Conservation (phyloP, 2,888 invertebrate species). For the Orthosia incerta region DNA sequence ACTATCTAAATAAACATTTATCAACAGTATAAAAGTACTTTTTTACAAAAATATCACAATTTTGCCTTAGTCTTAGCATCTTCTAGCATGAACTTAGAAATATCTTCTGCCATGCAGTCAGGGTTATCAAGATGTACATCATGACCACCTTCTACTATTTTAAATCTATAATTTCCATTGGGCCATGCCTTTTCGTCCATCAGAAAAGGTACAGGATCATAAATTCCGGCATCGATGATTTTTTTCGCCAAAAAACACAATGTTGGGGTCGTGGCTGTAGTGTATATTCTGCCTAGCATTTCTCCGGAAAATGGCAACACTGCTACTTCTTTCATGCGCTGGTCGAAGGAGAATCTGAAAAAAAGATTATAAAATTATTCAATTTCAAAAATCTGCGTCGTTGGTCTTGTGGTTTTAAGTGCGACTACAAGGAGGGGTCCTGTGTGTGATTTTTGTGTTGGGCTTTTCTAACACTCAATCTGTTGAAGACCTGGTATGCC, state of each 20-base stretch:
- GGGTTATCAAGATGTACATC: constrained; percentile 91
- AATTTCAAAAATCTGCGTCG: too few relatives aligned
- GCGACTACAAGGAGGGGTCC: too few relatives aligned
- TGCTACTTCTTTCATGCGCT: constrained; percentile 79
- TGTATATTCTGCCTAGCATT: constrained; percentile 72
- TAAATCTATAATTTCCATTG: constrained; percentile 74
- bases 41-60: constrained; percentile 37
- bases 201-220: constrained; percentile 72
- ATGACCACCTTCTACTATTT: constrained; percentile 89
- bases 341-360: constrained; percentile 80
- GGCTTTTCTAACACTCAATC: too few relatives aligned
- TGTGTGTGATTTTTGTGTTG: too few relatives aligned
- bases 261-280: constrained; percentile 72
- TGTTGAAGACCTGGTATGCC: too few relatives aligned
- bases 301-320: constrained; percentile 74
- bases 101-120: constrained; percentile 85
- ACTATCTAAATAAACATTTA: background rate
- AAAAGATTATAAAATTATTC: background rate
- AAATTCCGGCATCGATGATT: constrained; percentile 67
- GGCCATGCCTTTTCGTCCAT: constrained; percentile 77
- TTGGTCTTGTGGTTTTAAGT: too few relatives aligned
- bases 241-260: constrained; percentile 74
- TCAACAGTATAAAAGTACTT: too few relatives aligned
- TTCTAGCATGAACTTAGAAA: constrained; percentile 76
- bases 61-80: constrained; percentile 61